Base-by-base conservation (phyloP, 2,888 invertebrate species). In the Noctua janthe region DNA sequence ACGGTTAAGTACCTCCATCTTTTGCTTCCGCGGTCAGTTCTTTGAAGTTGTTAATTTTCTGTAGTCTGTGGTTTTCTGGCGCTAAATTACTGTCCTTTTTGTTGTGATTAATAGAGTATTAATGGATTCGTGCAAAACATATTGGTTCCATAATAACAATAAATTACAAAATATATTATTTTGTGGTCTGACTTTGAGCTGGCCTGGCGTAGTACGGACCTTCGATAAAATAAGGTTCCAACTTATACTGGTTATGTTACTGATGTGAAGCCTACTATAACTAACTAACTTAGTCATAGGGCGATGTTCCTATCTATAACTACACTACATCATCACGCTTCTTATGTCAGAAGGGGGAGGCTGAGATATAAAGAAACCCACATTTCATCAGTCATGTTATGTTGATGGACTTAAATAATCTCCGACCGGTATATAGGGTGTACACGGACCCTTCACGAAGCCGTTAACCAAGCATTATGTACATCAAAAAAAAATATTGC, bases 1-100 rank as follows among this genome's bases (percentile, higher is more conserved):
- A 39, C 43, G 59, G 43, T 49, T 1, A 76, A 70, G 15, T 74
- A 76, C 51, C 43, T 66, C 17, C 0, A 10, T 20, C 15, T 70
- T 70, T 17, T 2, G 8, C 23, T 82, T 85, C 75, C 81, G 77
- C 47, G 59, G 75, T 13, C 1, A 62, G 49, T 84, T 85, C 81
- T 71, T 67, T 70, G 84, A 82, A 85, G n/a, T 70, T 17, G 2
- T 67, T 67, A 35, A 70, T 35, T 72, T 64, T 20, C 47, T 20
- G 3, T 47, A 15, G 23, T 66, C 6, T 84, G 76, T 64, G 74
- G 76, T 84, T 62, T 29, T 15, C 11, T 35, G 29, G 39, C 20
- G 39, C 29, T 49, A 49, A 39, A 13, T 59, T 49, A 56, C n/a
- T 54, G 54, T 56, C n/a, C 2, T 39, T 39, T 76, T 76, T 35